Percentiles rank a stretch among this genome's conserved stretches.
These are phyloP conservation scores for Pachycephala philippinensis DNA, from an alignment of 2,113 vertebrate species.

Conservation along the genomic window DNA sequence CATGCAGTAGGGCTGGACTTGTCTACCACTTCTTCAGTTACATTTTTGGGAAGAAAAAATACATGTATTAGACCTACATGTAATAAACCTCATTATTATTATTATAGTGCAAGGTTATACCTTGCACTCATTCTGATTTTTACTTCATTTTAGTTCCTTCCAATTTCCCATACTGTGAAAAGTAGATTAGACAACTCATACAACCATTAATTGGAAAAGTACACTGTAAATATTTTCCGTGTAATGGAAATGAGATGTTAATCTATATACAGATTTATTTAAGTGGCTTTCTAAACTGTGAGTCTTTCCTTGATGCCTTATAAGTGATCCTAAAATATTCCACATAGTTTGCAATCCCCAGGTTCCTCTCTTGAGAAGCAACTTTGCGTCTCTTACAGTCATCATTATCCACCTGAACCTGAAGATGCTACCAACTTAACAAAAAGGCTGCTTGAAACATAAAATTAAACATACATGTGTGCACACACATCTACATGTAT, in stretches of 20 bases:
- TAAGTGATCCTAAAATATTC: neutral
- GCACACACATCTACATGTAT: neutral
- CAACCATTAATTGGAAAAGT: neutral
- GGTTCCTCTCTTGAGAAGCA: neutral
- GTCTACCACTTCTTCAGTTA: neutral
- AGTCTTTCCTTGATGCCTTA: neutral
- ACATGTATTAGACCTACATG: neutral
- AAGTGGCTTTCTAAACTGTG: neutral
- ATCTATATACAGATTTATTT: neutral
- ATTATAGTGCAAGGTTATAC: no score
- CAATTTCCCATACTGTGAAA: neutral
- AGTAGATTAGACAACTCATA: neutral
- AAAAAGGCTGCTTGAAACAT: neutral
- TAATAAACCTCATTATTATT: neutral
- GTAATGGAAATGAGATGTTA: neutral
- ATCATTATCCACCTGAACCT: neutral
- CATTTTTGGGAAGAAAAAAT: neutral
- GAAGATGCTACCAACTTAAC: neutral
- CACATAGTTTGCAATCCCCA: neutral
- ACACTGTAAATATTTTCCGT: neutral
- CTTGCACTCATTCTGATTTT: neutral
- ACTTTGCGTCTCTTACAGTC: neutral
- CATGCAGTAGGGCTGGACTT: neutral
- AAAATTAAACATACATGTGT: neutral
- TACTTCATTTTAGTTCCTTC: neutral